phyloP scores from a whole-genome alignment of 2,888 invertebrate species.

The Nymphalis c-album region DNA sequence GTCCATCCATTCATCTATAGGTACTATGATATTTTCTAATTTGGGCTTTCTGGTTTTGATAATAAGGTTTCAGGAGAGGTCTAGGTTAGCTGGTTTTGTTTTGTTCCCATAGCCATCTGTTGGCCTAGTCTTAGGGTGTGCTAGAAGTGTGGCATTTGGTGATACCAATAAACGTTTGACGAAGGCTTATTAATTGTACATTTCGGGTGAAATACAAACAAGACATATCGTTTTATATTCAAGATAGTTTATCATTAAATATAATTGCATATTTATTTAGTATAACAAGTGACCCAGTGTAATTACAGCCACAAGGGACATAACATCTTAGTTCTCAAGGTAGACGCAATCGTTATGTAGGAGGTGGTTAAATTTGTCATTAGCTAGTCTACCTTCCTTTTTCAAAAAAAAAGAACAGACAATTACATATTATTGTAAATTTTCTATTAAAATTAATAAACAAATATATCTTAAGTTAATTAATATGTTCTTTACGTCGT shows the following conservation, averaged over 20 bases:
- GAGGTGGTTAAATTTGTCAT: too few relatives aligned
- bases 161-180: constrained; percentile 59
- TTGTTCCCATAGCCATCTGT: constrained; percentile 56
- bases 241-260: neutral
- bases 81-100: constrained; percentile 34
- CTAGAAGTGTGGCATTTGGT: constrained; percentile 66
- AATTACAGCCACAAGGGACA: too few relatives aligned
- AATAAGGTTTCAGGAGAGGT: constrained; percentile 25
- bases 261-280: neutral
- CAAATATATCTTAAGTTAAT: too few relatives aligned
- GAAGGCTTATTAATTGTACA: constrained; percentile 59
- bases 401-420: neutral
- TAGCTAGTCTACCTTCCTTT: too few relatives aligned
- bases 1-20: constrained; percentile 1
- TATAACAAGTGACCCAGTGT: too few relatives aligned
- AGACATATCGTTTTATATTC: neutral
- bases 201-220: constrained; percentile 43
- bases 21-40: constrained; percentile 14
- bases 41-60: constrained; percentile 24
- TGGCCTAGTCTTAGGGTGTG: constrained; percentile 56
- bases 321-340: too few relatives aligned
- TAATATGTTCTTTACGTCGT: too few relatives aligned
- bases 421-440: neutral
- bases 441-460: too few relatives aligned
- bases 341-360: too few relatives aligned